A percentile compares a stretch with the other conserved stretches of the same genome.
Conservation (phyloP, 2,888 invertebrate species). For the Zygothrica quintamaculata region DNA sequence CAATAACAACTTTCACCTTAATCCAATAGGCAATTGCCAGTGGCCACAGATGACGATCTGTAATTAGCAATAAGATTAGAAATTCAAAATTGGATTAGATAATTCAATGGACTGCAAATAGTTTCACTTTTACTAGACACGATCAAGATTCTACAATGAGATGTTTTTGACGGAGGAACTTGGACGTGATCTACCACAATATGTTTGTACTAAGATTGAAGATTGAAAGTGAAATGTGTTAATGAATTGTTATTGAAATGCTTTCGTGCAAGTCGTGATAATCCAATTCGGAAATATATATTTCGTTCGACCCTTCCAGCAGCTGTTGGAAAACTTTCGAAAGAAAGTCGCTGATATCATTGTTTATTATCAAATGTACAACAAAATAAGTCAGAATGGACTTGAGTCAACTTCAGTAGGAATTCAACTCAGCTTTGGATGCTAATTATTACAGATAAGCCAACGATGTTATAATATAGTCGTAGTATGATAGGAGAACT, state of each 20-base stretch:
- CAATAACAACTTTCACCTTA: constrained; percentile 83
- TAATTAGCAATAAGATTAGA: background rate
- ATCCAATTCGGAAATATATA: constrained; percentile 54
- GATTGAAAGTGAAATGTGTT: constrained; percentile 83
- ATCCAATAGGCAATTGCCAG: constrained; percentile 83
- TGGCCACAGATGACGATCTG: constrained; percentile 80
- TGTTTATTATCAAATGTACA: constrained; percentile 43
- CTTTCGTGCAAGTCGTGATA: constrained; percentile 67
- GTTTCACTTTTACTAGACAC: constrained; percentile 59
- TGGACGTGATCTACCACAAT: constrained; percentile 59
- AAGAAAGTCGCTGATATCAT: constrained; percentile 51
- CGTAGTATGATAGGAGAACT: constrained; percentile 34
- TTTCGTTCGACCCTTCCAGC: constrained; percentile 12
- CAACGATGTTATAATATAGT: constrained; percentile 29
- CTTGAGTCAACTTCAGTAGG: constrained; percentile 2
- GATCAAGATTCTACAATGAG: constrained; percentile 28
- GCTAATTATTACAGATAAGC: constrained; percentile 44
- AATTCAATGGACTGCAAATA: constrained; percentile 38
- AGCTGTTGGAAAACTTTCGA: constrained; percentile 60
- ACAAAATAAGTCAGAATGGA: constrained; percentile 32
- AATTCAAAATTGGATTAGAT: constrained; percentile 49
- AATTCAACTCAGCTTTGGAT: constrained; percentile 14
- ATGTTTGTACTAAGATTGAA: constrained; percentile 47
- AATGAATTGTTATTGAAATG: constrained; percentile 60
- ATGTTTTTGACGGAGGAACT: background rate